These are phyloP conservation scores for Biston betularia DNA, from an alignment of 2,888 invertebrate species.

Conservation along the genomic window DNA sequence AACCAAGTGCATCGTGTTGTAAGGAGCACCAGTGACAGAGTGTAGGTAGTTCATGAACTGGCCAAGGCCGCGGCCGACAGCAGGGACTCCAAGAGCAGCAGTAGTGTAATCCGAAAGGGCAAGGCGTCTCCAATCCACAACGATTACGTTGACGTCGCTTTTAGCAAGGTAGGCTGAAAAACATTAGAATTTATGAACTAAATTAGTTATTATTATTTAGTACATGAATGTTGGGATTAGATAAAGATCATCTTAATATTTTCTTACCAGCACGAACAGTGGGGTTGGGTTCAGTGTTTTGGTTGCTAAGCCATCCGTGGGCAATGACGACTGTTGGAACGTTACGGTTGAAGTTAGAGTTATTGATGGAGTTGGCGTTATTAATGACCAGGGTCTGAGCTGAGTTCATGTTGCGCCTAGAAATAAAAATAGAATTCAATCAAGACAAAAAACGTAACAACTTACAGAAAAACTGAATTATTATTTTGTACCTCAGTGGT, in stretches of 20 bases:
- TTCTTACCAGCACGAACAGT: conserved; percentile 56
- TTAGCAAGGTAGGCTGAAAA: conserved; percentile 42
- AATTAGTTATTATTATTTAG: too few relatives aligned
- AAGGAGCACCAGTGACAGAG: conserved; percentile 49
- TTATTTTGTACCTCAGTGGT: too few relatives aligned
- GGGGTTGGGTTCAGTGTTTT: conserved; percentile 57
- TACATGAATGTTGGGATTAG: too few relatives aligned
- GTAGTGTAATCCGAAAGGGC: conserved; percentile 57
- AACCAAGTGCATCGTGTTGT: conserved; percentile 57
- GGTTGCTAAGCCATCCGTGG: conserved; percentile 69
- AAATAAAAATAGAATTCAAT: not conserved
- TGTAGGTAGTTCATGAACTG: conserved; percentile 58
- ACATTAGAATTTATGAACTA: not conserved
- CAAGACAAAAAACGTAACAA: not conserved
- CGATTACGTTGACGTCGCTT: conserved; percentile 61
- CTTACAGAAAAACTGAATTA: too few relatives aligned
- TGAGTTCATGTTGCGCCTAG: conserved; percentile 52
- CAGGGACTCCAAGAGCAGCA: conserved; percentile 58
- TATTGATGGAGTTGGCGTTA: conserved; percentile 54
- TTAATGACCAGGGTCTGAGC: conserved; percentile 55
- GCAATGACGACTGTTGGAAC: conserved; percentile 58
- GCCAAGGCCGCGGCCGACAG: conserved; percentile 60
- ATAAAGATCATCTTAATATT: too few relatives aligned
- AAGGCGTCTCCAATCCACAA: conserved; percentile 62
- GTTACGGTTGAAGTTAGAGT: conserved; percentile 62